Percentiles rank a stretch among this genome's conserved stretches.
Conservation (phyloP, 2,797 vertebrate genomes). For the Telmatherina bonti region DNA sequence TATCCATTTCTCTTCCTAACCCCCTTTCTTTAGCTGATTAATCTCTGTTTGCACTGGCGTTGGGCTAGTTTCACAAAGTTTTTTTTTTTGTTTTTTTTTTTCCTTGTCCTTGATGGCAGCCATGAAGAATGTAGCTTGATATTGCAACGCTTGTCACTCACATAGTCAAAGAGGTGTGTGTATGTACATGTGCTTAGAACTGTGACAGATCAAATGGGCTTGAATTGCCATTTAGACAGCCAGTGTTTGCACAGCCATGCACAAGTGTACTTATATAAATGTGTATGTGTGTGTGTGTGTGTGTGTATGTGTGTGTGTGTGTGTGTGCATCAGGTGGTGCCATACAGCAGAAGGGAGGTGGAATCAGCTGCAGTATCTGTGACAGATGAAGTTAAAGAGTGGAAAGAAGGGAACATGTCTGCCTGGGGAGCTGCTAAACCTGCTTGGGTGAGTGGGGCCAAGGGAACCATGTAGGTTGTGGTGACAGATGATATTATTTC, state of each 20-base stretch:
- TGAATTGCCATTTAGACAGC: conserved; percentile 58
- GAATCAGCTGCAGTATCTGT: conserved; percentile 60
- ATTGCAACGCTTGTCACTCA: conserved; percentile 79
- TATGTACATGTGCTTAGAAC: conserved; percentile 49
- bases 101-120: conserved; percentile 59
- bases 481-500: conserved; percentile 80
- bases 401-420: conserved; percentile 58
- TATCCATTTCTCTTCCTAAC: conserved; percentile 64
- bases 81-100: conserved; percentile 73
- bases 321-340: conserved; percentile 57
- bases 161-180: conserved; percentile 65
- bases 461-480: conserved; percentile 63
- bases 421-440: conserved; percentile 60
- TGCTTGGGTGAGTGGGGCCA: conserved; percentile 67
- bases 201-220: conserved; percentile 67
- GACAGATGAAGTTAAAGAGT: conserved; percentile 78
- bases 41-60: conserved; percentile 61
- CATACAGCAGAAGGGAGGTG: conserved; percentile 38
- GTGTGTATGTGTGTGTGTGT: conserved; percentile 4
- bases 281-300: conserved; percentile 5
- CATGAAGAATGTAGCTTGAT: conserved; percentile 71
- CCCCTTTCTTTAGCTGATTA: conserved; percentile 69
- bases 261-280: background rate
- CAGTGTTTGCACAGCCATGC: conserved; percentile 14
- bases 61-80: conserved; percentile 64